A percentile compares a stretch with the other conserved stretches of the same genome.
These are phyloP conservation scores for Dermochelys coriacea DNA, from an alignment of 2,797 vertebrate genomes.

Conservation along the genomic window DNA sequence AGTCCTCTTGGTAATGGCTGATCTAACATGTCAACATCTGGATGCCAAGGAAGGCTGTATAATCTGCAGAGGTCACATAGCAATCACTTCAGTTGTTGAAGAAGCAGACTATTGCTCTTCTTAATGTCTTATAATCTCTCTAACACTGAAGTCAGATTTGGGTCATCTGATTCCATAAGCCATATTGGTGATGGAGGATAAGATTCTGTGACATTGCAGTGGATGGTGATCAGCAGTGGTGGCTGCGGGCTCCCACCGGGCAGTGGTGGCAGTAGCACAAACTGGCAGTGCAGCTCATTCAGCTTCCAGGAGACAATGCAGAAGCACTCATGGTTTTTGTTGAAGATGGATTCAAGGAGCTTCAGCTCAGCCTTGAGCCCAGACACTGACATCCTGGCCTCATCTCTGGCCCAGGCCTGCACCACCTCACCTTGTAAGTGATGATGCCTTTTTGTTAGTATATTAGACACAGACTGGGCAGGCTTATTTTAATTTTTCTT, in stretches of 20 bases:
- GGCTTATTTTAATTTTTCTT: neutral
- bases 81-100: conserved; percentile 96
- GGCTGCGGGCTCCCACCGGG: conserved; percentile 84
- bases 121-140: conserved; percentile 95
- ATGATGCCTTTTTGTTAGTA: neutral
- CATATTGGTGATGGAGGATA: conserved; percentile 98
- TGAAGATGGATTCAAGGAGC: conserved; percentile 98
- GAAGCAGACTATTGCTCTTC: conserved; percentile 94
- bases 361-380: conserved; percentile 98
- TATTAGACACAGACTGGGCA: neutral
- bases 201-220: conserved; percentile 98
- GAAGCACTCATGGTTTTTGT: conserved; percentile 96
- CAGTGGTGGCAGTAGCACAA: conserved; percentile 80
- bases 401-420: conserved; percentile 86
- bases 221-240: conserved; percentile 88
- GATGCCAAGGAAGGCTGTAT: conserved; percentile 98
- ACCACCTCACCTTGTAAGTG: conserved; percentile 34
- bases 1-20: conserved; percentile 95
- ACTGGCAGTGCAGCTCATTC: conserved; percentile 96
- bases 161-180: conserved; percentile 99
- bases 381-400: conserved; percentile 97
- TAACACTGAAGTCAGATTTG: conserved; percentile 94
- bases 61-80: conserved; percentile 98
- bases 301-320: conserved; percentile 96
- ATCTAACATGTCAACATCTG: conserved; percentile 99